Conservation (phyloP, 1,140 invertebrate genomes). For the Sycobia sp. region DNA sequence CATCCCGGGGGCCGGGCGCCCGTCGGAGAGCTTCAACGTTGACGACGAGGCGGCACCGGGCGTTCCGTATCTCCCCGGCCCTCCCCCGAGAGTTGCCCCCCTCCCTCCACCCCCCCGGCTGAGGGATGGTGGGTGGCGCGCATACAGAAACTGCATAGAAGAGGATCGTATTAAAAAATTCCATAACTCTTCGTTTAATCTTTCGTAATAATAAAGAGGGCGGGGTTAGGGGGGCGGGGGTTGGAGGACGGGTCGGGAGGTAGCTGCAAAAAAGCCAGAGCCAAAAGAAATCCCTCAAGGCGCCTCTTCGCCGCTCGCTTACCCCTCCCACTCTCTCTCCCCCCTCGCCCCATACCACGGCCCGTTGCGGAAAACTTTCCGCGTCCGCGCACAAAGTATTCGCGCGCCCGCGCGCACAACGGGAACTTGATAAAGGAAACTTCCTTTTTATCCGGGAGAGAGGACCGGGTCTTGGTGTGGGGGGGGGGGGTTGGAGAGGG, state of each 20-base stretch:
- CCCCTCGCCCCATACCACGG: no score
- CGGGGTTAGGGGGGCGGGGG: not conserved
- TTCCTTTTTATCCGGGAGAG: not conserved
- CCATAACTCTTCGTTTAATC: slow-evolving; percentile 22
- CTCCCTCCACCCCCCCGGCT: no score
- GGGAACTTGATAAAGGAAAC: slow-evolving; percentile 3
- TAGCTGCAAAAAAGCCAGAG: not conserved
- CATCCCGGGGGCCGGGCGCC: no score
- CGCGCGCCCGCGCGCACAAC: no score
- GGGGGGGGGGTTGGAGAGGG: not conserved
- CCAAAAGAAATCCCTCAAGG: not conserved
- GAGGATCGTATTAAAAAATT: slow-evolving; percentile 25
- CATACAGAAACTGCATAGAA: not conserved
- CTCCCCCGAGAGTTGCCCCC: no score
- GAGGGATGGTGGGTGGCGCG: no score
- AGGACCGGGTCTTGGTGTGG: not conserved
- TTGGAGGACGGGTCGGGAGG: not conserved
- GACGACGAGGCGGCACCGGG: no score
- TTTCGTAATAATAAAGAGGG: slow-evolving; percentile 14
- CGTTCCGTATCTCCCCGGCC: no score
- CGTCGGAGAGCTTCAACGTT: no score
- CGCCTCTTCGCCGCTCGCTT: not conserved
- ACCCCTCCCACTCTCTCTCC: no score
- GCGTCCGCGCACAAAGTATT: not conserved
- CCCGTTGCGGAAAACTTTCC: not conserved